These are phyloP conservation scores for Cancer borealis DNA, from an alignment of 2,888 invertebrate genomes.

Conservation along the genomic window DNA sequence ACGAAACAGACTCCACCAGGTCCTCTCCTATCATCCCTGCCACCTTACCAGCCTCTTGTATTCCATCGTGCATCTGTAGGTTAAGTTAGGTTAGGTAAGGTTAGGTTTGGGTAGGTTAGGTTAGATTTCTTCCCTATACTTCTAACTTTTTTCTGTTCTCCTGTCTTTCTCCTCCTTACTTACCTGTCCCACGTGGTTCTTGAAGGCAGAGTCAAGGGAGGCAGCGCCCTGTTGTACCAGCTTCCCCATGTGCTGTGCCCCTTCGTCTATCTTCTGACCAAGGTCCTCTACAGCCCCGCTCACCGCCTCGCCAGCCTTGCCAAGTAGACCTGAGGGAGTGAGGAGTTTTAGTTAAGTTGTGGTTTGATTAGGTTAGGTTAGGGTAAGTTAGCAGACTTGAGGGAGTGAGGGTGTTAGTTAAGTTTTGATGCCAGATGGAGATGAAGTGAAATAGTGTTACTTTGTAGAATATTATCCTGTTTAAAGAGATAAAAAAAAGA, in stretches of 20 bases:
- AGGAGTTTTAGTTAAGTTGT: not conserved
- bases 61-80: slow-evolving; percentile 60
- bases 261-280: slow-evolving; percentile 65
- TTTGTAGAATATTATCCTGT: not conserved
- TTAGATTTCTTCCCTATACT: not conserved
- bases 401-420: not conserved
- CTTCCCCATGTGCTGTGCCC: slow-evolving; percentile 62
- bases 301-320: slow-evolving; percentile 65
- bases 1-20: slow-evolving; percentile 68
- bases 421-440: not conserved
- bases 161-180: not conserved
- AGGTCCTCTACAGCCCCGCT: slow-evolving; percentile 59
- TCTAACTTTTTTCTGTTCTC: not conserved
- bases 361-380: not conserved
- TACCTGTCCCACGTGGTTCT: slow-evolving; percentile 59
- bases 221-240: slow-evolving; percentile 60
- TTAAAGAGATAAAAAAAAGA: not conserved
- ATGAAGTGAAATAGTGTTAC: not conserved
- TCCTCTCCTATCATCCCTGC: slow-evolving; percentile 72
- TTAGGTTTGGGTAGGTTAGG: not conserved
- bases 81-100: not conserved
- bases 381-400: too few relatives aligned
- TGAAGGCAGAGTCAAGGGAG: slow-evolving; percentile 56
- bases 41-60: slow-evolving; percentile 70
- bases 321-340: slow-evolving; percentile 50